Evolutionary conservation across 2,888 invertebrate genomes (phyloP).

Genomic region (Thalpophila matura): DNA sequence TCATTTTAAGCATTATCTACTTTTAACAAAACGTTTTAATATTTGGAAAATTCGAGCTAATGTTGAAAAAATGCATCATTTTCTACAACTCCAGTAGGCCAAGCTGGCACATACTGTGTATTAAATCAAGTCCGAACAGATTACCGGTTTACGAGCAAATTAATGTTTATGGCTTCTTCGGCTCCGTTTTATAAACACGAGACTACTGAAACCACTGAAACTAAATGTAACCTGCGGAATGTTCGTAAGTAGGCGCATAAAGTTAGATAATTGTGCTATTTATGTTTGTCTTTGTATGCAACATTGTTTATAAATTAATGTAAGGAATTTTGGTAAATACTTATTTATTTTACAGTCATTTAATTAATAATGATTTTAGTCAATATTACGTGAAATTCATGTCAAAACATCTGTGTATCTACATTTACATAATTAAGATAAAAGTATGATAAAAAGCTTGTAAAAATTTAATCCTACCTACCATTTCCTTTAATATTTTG

Average conservation of each 20-base stretch:
- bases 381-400: too few relatives aligned
- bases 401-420: too few relatives aligned
- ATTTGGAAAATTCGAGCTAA: neutral
- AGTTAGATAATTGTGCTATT: constrained; percentile 17
- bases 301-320: constrained; percentile 5
- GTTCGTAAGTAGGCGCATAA: constrained; percentile 33
- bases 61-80: constrained; percentile 43
- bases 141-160: constrained; percentile 77
- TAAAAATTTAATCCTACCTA: too few relatives aligned
- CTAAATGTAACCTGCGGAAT: constrained; percentile 60
- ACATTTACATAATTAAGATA: too few relatives aligned
- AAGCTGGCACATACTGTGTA: constrained; percentile 54
- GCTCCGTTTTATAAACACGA: constrained; percentile 72
- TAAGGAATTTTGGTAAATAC: too few relatives aligned
- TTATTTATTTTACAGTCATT: too few relatives aligned
- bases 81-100: constrained; percentile 44
- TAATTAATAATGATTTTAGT: too few relatives aligned
- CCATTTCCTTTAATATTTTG: too few relatives aligned
- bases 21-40: neutral
- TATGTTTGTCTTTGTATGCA: neutral
- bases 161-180: constrained; percentile 78
- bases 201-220: constrained; percentile 63
- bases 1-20: neutral
- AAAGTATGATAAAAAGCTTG: too few relatives aligned
- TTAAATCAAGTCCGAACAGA: constrained; percentile 73